Conservation (phyloP, 1,140 invertebrate genomes). For the Heliconius hermathena region DNA sequence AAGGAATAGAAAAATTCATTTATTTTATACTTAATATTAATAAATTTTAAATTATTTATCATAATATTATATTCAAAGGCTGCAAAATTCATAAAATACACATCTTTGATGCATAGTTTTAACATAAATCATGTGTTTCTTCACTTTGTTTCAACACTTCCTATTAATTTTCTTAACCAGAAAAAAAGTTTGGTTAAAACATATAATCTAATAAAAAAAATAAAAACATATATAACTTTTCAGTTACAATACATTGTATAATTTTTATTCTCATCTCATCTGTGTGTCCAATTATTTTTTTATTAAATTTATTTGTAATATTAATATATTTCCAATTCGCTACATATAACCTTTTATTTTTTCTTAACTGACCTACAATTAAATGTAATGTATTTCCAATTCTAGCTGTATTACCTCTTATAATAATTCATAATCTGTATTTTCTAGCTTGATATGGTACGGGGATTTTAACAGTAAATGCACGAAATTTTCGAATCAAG, state of each 20-base stretch:
- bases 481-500: neutral
- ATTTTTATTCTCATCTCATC: too few relatives aligned
- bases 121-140: neutral
- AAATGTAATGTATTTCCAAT: neutral
- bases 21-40: constrained; percentile 31
- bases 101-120: neutral
- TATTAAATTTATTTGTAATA: too few relatives aligned
- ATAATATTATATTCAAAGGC: constrained; percentile 47
- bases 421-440: constrained; percentile 2
- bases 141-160: neutral
- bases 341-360: too few relatives aligned
- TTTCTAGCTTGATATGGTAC: constrained; percentile 4
- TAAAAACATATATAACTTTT: too few relatives aligned
- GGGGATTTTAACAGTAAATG: neutral
- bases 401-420: neutral
- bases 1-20: constrained; percentile 69
- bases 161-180: neutral
- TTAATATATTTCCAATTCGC: too few relatives aligned
- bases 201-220: too few relatives aligned
- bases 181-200: neutral
- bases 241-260: neutral
- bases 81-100: constrained; percentile 27
- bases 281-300: too few relatives aligned
- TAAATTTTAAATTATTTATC: constrained; percentile 47
- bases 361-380: neutral